A percentile compares a stretch with the other conserved stretches of the same genome.
These are phyloP conservation scores for Monochamus saltuarius DNA, from an alignment of 1,140 invertebrate genomes.

Conservation along the genomic window DNA sequence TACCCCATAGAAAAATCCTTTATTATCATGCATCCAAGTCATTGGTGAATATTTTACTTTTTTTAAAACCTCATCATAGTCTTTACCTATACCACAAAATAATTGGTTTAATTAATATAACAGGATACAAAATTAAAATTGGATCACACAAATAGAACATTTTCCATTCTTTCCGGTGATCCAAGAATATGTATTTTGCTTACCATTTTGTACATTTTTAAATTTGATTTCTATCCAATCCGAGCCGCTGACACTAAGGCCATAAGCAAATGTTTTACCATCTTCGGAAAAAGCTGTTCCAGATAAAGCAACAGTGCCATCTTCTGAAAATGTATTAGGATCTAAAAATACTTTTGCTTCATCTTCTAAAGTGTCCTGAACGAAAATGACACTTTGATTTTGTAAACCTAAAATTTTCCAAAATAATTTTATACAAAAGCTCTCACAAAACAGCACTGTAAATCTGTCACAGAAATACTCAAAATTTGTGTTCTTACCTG, in stretches of 20 bases:
- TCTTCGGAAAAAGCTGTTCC: slow-evolving; percentile 85
- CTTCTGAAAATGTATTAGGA: slow-evolving; percentile 88
- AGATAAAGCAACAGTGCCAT: slow-evolving; percentile 88
- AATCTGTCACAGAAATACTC: background rate
- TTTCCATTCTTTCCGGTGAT: slow-evolving; percentile 1
- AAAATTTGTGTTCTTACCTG: slow-evolving; percentile 58
- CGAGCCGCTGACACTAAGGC: slow-evolving; percentile 87
- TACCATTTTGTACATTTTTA: slow-evolving; percentile 74
- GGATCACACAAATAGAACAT: background rate
- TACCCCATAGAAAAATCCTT: slow-evolving; percentile 94
- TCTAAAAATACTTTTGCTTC: slow-evolving; percentile 91
- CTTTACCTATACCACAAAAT: slow-evolving; percentile 58
- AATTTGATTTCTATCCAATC: slow-evolving; percentile 94
- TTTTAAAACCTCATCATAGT: slow-evolving; percentile 85
- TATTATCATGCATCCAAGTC: slow-evolving; percentile 94
- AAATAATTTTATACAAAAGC: background rate
- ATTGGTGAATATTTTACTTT: slow-evolving; percentile 91
- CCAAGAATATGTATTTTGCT: slow-evolving; percentile 1
- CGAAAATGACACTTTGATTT: slow-evolving; percentile 82
- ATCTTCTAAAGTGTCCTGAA: slow-evolving; percentile 77
- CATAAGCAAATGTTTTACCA: slow-evolving; percentile 88
- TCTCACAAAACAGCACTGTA: slow-evolving; percentile 5
- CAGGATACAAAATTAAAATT: slow-evolving; percentile 4
- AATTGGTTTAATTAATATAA: slow-evolving; percentile 3
- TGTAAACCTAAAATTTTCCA: slow-evolving; percentile 40